Conservation (phyloP, 2,888 invertebrate genomes). For the Morpho deidamia region DNA sequence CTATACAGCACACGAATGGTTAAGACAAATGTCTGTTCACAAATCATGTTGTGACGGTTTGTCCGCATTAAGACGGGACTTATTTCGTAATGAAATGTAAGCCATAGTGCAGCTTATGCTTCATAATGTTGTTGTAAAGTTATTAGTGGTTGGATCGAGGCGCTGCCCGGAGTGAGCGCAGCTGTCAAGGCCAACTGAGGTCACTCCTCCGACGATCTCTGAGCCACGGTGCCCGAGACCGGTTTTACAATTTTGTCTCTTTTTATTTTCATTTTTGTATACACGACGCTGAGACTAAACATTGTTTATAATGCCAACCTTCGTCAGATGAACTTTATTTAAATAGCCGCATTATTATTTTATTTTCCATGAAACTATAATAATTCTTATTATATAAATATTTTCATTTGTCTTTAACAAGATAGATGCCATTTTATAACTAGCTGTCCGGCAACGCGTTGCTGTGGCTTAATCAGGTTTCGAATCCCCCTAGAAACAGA, state of each 20-base stretch:
- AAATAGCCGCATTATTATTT: slow-evolving; percentile 21
- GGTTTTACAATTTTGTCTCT: slow-evolving; percentile 76
- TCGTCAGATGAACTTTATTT: slow-evolving; percentile 71
- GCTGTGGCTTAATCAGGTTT: no score
- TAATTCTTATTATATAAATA: not conserved
- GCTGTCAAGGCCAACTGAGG: slow-evolving; percentile 78
- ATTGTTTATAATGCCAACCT: slow-evolving; percentile 72
- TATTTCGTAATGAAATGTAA: slow-evolving; percentile 37
- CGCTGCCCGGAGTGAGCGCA: slow-evolving; percentile 61
- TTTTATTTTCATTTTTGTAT: slow-evolving; percentile 79
- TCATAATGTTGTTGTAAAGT: slow-evolving; percentile 71
- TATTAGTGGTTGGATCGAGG: slow-evolving; percentile 71
- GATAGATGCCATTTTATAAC: no score
- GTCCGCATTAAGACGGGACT: slow-evolving; percentile 13
- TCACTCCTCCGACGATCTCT: slow-evolving; percentile 75
- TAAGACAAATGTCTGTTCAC: slow-evolving; percentile 50
- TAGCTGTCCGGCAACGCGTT: no score
- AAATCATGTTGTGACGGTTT: slow-evolving; percentile 58
- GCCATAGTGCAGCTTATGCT: slow-evolving; percentile 62
- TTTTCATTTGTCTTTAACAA: not conserved
- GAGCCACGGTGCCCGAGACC: slow-evolving; percentile 69
- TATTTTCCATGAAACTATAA: slow-evolving; percentile 3
- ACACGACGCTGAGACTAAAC: slow-evolving; percentile 75
- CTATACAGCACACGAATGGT: slow-evolving; percentile 10
- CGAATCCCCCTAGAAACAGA: no score